Conservation (phyloP, 2,888 invertebrate genomes). For the Drosophila neotestacea region DNA sequence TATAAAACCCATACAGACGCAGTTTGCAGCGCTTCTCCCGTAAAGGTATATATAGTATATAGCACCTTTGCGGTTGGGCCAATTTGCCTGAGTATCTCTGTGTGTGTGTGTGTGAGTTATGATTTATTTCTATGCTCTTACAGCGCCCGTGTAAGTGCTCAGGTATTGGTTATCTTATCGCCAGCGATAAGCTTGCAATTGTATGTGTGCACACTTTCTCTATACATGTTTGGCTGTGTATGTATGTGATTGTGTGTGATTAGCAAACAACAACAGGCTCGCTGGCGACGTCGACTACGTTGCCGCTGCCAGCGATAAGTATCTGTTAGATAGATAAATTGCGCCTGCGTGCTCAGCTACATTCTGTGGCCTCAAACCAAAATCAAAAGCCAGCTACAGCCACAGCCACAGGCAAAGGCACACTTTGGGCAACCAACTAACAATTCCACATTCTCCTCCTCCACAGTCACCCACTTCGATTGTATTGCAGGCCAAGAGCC, state of each 20-base stretch:
- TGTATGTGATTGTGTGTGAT: constrained; percentile 27
- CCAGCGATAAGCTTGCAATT: constrained; percentile 48
- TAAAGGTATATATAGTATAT: constrained; percentile 51
- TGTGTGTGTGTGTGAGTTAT: constrained; percentile 58
- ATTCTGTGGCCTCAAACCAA: constrained; percentile 33
- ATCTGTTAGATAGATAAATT: constrained; percentile 82
- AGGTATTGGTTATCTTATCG: constrained; percentile 82
- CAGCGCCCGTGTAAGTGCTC: constrained; percentile 24
- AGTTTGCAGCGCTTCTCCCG: constrained; percentile 26
- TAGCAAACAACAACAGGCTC: constrained; percentile 59
- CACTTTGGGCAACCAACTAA: constrained; percentile 16
- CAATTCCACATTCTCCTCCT: constrained; percentile 6
- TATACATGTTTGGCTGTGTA: constrained; percentile 12
- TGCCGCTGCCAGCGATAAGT: constrained; percentile 77
- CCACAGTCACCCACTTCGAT: constrained; percentile 24
- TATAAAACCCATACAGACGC: constrained; percentile 64
- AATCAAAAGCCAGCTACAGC: constrained; percentile 22
- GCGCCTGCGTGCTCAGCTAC: constrained; percentile 81
- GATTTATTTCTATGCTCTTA: constrained; percentile 70
- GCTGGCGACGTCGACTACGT: constrained; percentile 15
- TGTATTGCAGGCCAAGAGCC: constrained; percentile 34
- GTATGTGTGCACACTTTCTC: constrained; percentile 17
- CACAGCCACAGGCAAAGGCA: background rate
- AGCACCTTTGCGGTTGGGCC: constrained; percentile 48
- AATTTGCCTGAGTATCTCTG: constrained; percentile 29